Evolutionary conservation across 2,113 vertebrate genomes (phyloP).

Genomic region (Hemiprocne comata): DNA sequence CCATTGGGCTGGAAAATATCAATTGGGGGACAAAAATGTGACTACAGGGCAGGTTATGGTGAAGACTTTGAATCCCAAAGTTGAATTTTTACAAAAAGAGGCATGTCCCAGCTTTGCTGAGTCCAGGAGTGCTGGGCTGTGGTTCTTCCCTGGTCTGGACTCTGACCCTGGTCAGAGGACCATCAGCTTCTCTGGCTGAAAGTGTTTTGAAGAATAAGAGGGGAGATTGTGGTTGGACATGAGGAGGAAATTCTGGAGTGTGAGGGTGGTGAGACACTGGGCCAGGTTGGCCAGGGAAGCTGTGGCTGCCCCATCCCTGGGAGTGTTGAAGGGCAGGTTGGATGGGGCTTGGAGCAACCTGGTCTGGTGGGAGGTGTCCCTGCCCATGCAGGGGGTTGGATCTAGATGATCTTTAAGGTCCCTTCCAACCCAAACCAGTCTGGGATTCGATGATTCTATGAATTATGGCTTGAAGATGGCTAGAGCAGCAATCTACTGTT

Average conservation of each 20-base stretch:
- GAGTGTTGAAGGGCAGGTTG: no score
- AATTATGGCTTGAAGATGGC: neutral
- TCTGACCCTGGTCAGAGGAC: neutral
- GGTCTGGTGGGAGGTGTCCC: no score
- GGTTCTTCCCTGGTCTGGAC: neutral
- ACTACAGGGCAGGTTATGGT: neutral
- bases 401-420: no score
- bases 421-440: no score
- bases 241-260: no score
- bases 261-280: no score
- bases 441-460: no score
- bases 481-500: neutral
- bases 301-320: no score
- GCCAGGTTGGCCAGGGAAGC: no score
- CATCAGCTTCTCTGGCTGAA: neutral
- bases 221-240: no score
- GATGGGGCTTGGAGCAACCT: no score
- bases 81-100: neutral
- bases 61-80: neutral
- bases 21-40: neutral
- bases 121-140: rapidly evolving
- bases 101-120: neutral
- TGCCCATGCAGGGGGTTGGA: no score
- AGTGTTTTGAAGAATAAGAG: neutral
- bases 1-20: neutral